Base-by-base conservation (phyloP, 2,888 invertebrate genomes). In the Platerodrilus igneus region DNA sequence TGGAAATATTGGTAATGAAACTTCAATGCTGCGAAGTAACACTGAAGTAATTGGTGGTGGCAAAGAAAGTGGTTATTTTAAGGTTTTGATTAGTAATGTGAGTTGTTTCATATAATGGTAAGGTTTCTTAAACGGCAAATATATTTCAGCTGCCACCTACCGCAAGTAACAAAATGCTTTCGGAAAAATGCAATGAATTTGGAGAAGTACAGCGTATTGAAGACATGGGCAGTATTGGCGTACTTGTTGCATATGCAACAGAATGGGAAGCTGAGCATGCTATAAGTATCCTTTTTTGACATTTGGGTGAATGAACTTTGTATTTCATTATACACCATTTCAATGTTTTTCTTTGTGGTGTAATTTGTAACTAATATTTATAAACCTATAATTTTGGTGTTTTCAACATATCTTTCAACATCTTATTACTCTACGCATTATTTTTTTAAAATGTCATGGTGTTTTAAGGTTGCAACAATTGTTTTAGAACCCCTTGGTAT, bases 181-280 rank as follows among this genome's bases (percentile, higher is more conserved):
- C 88, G 22, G 93, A 93, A 62, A 91, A 92, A 68, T 93, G 95
- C 70, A 82, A 85, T 55, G 89, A 91, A 59, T 86, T 88, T 48
- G 96, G 95, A 3, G 94, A 95, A 51, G 89, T 97, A 0, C 89
- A 91, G 64, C 92, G 86, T 64, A 91, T 93, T 6, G 95, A 96
- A 69, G 92, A 95, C 73, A 83, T 90, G 34, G 86, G 86, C 2
- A 80, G 84, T 23, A 94, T 93, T 55, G 81, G 86, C 43, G 93
- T 94, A 36, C 79, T 93, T 41, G 87, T 96, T 14, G 79, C 91
- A 40, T 96, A 93, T 72, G 79, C 81, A 36, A 82, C 82, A 47
- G 87, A 90, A 52, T 86, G 89, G 74, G 92, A 93, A 63, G 95
- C 94, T 7, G 87, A 89, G 57, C 75, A 90, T 57, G 93, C 94